Percentiles rank a stretch among this genome's conserved stretches.
Evolutionary conservation across 1,140 invertebrate genomes (phyloP).

Genomic region (Temnothorax longispinosus): DNA sequence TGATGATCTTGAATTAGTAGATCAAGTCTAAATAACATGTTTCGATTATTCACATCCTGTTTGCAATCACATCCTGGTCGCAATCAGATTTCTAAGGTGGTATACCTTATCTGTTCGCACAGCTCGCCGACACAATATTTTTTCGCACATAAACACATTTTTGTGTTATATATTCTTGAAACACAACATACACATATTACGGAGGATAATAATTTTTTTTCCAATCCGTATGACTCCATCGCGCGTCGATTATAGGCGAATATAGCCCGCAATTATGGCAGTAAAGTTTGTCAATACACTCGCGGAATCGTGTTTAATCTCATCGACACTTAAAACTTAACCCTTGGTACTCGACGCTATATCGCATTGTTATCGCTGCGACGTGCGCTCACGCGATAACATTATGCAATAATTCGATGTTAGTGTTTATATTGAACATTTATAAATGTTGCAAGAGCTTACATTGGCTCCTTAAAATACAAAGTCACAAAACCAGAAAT

Average conservation of each 20-base stretch:
- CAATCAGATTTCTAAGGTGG: not conserved
- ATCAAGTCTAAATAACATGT: not conserved
- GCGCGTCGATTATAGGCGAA: not conserved
- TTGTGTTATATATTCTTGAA: not conserved
- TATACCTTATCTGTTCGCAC: not conserved
- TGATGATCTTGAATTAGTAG: not conserved
- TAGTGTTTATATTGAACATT: not conserved
- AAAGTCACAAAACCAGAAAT: not conserved
- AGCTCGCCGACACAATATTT: not conserved
- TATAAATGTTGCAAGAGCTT: not conserved
- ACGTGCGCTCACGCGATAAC: not conserved
- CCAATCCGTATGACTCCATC: not conserved
- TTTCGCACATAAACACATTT: not conserved
- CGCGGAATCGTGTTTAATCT: slow-evolving; percentile 18
- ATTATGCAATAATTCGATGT: not conserved
- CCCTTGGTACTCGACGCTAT: not conserved
- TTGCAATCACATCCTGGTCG: not conserved
- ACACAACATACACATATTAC: not conserved
- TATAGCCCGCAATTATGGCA: not conserved
- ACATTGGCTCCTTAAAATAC: not conserved
- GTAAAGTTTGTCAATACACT: slow-evolving; percentile 15
- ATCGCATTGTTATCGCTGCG: not conserved
- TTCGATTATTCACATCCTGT: slow-evolving; percentile 23
- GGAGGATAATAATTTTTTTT: not conserved
- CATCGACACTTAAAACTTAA: not conserved